A percentile compares a stretch with the other conserved stretches of the same genome.
phyloP scores from a whole-genome alignment of 1,140 invertebrate genomes.

The Drosophila burlai region DNA sequence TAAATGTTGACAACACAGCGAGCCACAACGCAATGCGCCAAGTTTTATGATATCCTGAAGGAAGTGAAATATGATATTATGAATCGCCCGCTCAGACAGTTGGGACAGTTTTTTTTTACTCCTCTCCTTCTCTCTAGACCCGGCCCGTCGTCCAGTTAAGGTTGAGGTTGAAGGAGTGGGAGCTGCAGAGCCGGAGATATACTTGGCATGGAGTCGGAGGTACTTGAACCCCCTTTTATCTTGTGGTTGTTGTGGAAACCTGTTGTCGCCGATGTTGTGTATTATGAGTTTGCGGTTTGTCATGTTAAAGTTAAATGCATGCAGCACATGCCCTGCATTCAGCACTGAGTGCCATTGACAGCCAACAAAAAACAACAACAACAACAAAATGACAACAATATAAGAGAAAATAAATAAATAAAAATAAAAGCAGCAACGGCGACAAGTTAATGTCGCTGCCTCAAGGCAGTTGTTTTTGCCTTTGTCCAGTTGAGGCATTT shows the following conservation, averaged over 20 bases:
- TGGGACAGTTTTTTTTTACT: slow-evolving; percentile 71
- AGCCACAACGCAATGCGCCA: slow-evolving; percentile 67
- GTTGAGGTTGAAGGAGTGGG: slow-evolving; percentile 42
- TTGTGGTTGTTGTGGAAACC: slow-evolving; percentile 77
- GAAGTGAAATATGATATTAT: slow-evolving; percentile 85
- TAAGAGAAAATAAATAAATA: slow-evolving; percentile 16
- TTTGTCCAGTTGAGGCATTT: slow-evolving; percentile 48
- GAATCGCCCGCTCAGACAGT: slow-evolving; percentile 77
- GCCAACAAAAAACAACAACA: slow-evolving; percentile 48
- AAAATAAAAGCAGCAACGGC: slow-evolving; percentile 22
- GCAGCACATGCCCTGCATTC: slow-evolving; percentile 83
- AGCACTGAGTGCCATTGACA: slow-evolving; percentile 77
- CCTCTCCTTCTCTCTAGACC: slow-evolving; percentile 6
- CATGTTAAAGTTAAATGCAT: slow-evolving; percentile 83
- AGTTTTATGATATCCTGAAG: slow-evolving; percentile 85
- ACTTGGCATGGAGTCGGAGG: slow-evolving; percentile 39
- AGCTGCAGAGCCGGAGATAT: slow-evolving; percentile 7
- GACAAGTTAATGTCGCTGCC: slow-evolving; percentile 50
- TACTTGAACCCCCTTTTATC: slow-evolving; percentile 44
- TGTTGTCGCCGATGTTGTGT: slow-evolving; percentile 77
- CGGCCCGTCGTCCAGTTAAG: slow-evolving; percentile 37
- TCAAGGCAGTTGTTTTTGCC: slow-evolving; percentile 47
- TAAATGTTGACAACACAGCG: slow-evolving; percentile 84
- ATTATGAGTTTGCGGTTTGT: slow-evolving; percentile 83
- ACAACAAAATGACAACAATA: slow-evolving; percentile 25